Conservation (phyloP, 2,797 vertebrate species). For the Fratercula arctica region DNA sequence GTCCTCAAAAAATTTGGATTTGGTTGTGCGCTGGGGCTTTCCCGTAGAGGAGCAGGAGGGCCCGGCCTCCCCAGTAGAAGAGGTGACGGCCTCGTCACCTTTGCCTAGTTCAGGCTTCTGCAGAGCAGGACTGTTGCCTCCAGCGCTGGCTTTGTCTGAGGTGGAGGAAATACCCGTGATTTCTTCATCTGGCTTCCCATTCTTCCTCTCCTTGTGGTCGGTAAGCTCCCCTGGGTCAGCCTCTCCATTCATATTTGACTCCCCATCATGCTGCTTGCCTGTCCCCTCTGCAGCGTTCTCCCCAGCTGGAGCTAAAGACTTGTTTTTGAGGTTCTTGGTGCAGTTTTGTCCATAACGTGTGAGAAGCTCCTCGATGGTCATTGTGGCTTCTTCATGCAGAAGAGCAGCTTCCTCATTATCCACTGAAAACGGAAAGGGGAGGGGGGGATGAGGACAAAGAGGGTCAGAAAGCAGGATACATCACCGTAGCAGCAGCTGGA, state of each 20-base stretch:
- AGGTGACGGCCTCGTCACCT: slow-evolving; percentile 79
- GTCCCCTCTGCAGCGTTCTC: slow-evolving; percentile 63
- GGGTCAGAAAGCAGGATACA: neutral
- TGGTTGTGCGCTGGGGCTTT: slow-evolving; percentile 84
- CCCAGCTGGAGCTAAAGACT: slow-evolving; percentile 68
- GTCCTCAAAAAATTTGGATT: slow-evolving; percentile 98
- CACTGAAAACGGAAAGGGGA: slow-evolving; percentile 75
- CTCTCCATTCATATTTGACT: slow-evolving; percentile 84
- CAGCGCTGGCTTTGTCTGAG: slow-evolving; percentile 69
- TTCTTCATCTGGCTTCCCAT: slow-evolving; percentile 79
- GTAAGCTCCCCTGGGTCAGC: slow-evolving; percentile 76
- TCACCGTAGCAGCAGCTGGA: neutral
- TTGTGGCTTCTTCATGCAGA: slow-evolving; percentile 96
- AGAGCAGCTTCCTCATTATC: slow-evolving; percentile 96
- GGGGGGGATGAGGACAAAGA: neutral
- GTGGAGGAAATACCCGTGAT: slow-evolving; percentile 74
- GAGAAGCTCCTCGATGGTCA: slow-evolving; percentile 98
- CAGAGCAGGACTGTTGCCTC: slow-evolving; percentile 70
- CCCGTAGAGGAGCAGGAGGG: slow-evolving; percentile 95
- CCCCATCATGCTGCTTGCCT: slow-evolving; percentile 73
- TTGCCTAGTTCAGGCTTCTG: slow-evolving; percentile 82
- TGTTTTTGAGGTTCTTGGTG: slow-evolving; percentile 83
- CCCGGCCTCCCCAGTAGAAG: slow-evolving; percentile 87
- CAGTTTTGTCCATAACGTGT: slow-evolving; percentile 95
- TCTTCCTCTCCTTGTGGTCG: slow-evolving; percentile 78